Evolutionary conservation across 2,888 invertebrate species (phyloP), one percentile per base, ranked within the genome.

Genomic region (Melanchra persicariae): DNA sequence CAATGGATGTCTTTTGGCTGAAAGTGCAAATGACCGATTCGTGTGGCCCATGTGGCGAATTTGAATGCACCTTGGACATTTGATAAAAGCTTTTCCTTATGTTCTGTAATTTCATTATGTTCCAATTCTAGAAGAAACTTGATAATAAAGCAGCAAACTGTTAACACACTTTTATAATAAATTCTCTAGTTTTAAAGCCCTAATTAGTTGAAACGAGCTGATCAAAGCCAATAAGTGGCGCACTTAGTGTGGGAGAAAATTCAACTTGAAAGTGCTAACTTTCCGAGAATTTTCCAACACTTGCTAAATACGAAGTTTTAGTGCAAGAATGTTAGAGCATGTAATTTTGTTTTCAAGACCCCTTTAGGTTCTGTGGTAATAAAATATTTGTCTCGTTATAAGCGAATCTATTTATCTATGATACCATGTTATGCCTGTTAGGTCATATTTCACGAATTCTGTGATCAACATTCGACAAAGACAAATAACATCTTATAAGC

Each of bases 161-260:
- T 37, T 70, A 43, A 43, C 40, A 68, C 12, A 37, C 43, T 72
- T 40, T 45, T 19, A 24, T 45, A 52, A 57, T 57, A 58, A 67
- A 70, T 47, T 15, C 26, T 47, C 17, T 43, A 67, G 61, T 77
- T 81, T 62, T 72, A 60, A 75, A 75, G 58, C 55, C 24, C 34
- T 64, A 79, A 75, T 75, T 67, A 85, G 59, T 51, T 59, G 60
- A 69, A 76, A 82, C 52, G 76, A 81, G 73, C 73, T 74, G 61
- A 40, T 85, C 61, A 74, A 71, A 73, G 66, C 69, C 66, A 70
- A 70, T 72, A 73, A 80, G 65, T 70, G 67, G 79, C 34, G 60
- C 34, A 65, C 72, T 70, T 62, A 72, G 69, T 64, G 67, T 59
- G 15, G 43, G 34, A 55, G 77, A 49, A 81, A 70, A 81, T 77